Evolutionary conservation across 2,888 invertebrate species (phyloP), one percentile per base, ranked within the genome.

Genomic region (Diachrysia chrysitis): DNA sequence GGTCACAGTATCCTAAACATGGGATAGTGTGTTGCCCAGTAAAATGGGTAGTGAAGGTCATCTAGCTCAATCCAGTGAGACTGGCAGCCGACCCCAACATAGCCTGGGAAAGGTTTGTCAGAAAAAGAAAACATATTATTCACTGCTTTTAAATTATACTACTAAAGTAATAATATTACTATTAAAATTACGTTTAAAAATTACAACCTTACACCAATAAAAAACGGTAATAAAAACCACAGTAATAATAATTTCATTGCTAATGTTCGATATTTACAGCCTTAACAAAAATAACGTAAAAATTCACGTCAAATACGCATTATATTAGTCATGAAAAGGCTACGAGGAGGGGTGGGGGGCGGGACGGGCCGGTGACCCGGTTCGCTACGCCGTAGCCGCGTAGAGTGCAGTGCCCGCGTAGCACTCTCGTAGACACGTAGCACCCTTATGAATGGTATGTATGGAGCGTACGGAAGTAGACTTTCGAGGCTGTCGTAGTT

Each of bases 381-480:
- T 91, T 93, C 60, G 71, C 74, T 78, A 74, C 78, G 65, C 64
- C 82, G 87, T 65, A 66, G 66, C 72, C 63, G 64, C 69, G 92
- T 91, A 91, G 92, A 90, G 94, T 90, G 93, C 93, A 93, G 85
- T 91, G 93, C 83, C 90, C 90, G 90, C 91, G 87, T 86, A 88
- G 92, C 86, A 64, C 70, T 65, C 73, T 63, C 84, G 86, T 84
- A 85, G 84, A 78, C 81, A 76, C 84, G 86, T 86, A 83, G 83
- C 76, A 63, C 71, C 70, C 71, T 76, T 25, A 75, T 81, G 81
- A 84, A 84, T 83, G 83, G 73, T 79, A 81, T 71, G 73, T 75
- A 70, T 63, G 68, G 55, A 69, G 72, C 69, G 69, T 66, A 63
- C 70, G 70, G 69, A 76, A 76, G 69, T 68, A 76, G 68, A 66